Conservation (phyloP, 2,113 vertebrate genomes). For the Vimba vimba region DNA sequence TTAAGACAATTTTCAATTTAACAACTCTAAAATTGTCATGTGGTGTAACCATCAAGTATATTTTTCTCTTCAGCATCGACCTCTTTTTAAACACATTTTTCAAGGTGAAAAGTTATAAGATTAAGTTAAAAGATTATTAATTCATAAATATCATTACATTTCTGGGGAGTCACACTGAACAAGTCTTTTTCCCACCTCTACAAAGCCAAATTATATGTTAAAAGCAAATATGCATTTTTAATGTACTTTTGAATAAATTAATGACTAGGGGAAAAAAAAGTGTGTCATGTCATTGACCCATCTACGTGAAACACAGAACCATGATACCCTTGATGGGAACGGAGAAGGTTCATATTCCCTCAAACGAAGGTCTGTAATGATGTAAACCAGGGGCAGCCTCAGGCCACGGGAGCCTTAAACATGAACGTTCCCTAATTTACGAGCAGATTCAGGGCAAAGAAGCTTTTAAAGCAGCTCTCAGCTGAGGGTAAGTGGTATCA, state of each 20-base stretch:
- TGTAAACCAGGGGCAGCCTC: constrained; percentile 17
- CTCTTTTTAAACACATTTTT: neutral
- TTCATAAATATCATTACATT: neutral
- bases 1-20: neutral
- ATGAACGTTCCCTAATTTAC: constrained; percentile 51
- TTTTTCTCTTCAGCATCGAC: no score
- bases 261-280: neutral
- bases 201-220: neutral
- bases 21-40: neutral
- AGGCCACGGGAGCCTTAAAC: constrained; percentile 10
- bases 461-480: constrained; percentile 31
- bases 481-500: constrained; percentile 40
- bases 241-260: neutral
- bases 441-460: constrained; percentile 24
- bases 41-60: neutral
- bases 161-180: neutral
- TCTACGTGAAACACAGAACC: neutral
- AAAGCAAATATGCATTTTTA: neutral
- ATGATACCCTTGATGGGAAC: constrained; percentile 21
- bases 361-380: constrained; percentile 46
- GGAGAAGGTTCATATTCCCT: constrained; percentile 50
- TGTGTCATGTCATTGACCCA: neutral
- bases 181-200: neutral
- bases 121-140: no score
- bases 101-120: neutral